Conservation (phyloP, 2,113 vertebrate species). For the Gymnarchus niloticus region DNA sequence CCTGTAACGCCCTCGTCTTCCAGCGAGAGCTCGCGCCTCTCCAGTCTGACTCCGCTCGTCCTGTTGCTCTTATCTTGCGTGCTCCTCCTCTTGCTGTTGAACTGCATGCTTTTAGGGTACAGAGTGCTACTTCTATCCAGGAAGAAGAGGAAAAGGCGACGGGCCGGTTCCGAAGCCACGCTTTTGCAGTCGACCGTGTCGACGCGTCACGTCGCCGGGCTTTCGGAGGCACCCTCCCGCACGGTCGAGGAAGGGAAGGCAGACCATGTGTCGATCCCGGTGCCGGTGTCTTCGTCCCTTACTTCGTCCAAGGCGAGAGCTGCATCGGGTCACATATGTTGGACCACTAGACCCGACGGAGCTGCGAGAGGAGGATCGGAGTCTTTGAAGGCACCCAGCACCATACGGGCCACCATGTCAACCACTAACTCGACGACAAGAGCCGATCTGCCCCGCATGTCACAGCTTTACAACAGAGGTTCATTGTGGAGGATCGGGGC, state of each 20-base stretch:
- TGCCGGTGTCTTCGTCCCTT: conserved; percentile 58
- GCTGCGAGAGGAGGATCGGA: conserved; percentile 45
- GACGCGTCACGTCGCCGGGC: conserved; percentile 34
- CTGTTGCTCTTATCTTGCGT: conserved; percentile 66
- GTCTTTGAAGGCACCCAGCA: conserved; percentile 51
- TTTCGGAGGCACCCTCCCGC: conserved; percentile 38
- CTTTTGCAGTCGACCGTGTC: conserved; percentile 43
- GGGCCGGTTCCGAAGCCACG: conserved; percentile 36
- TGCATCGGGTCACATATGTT: conserved; percentile 40
- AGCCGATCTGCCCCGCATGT: conserved; percentile 24
- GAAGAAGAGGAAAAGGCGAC: conserved; percentile 31
- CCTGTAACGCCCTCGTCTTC: conserved; percentile 32
- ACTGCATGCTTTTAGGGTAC: conserved; percentile 64
- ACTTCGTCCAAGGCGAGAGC: conserved; percentile 53
- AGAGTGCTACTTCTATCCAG: conserved; percentile 52
- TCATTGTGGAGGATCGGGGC: conserved; percentile 41
- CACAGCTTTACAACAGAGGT: conserved; percentile 22
- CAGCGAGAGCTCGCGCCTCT: conserved; percentile 46
- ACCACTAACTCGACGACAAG: conserved; percentile 28
- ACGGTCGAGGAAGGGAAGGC: conserved; percentile 34
- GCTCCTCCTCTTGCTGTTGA: conserved; percentile 60
- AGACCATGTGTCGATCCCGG: conserved; percentile 48
- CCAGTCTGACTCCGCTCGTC: conserved; percentile 55
- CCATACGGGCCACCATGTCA: conserved; percentile 42
- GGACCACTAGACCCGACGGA: conserved; percentile 54